phyloP scores from a whole-genome alignment of 2,797 vertebrate genomes.

The Morelia viridis region DNA sequence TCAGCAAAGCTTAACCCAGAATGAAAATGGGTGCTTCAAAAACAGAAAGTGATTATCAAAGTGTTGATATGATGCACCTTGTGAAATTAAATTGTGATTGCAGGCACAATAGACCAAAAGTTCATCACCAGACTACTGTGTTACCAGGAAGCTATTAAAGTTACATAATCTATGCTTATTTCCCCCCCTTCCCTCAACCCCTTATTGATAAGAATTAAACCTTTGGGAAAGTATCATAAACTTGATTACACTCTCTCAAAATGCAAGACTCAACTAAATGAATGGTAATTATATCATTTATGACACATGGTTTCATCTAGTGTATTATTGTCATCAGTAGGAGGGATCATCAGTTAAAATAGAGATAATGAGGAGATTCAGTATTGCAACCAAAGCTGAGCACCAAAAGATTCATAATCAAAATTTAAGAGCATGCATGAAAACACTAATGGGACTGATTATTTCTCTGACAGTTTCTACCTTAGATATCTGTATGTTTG shows the following conservation, averaged over 20 bases:
- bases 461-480: conserved; percentile 4
- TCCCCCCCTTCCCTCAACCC: background rate
- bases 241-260: conserved; percentile 28
- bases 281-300: conserved; percentile 45
- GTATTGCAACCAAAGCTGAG: conserved; percentile 2
- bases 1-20: background rate
- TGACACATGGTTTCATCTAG: conserved; percentile 31
- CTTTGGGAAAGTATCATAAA: conserved; percentile 26
- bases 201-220: conserved; percentile 15
- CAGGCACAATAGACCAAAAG: background rate
- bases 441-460: conserved; percentile 40
- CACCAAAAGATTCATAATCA: conserved; percentile 13
- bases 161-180: background rate
- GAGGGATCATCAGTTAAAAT: conserved; percentile 35
- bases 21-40: background rate
- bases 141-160: background rate
- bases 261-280: conserved; percentile 25
- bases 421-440: background rate
- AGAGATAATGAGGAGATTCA: conserved; percentile 32
- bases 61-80: background rate
- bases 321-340: conserved; percentile 29
- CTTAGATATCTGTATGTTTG: conserved; percentile 6
- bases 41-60: background rate
- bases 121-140: conserved; percentile 14
- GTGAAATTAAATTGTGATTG: conserved; percentile 24